Evolutionary conservation across 2,797 vertebrate genomes (phyloP), one percentile per base, ranked within the genome.

Genomic region (Carcharodon carcharias): DNA sequence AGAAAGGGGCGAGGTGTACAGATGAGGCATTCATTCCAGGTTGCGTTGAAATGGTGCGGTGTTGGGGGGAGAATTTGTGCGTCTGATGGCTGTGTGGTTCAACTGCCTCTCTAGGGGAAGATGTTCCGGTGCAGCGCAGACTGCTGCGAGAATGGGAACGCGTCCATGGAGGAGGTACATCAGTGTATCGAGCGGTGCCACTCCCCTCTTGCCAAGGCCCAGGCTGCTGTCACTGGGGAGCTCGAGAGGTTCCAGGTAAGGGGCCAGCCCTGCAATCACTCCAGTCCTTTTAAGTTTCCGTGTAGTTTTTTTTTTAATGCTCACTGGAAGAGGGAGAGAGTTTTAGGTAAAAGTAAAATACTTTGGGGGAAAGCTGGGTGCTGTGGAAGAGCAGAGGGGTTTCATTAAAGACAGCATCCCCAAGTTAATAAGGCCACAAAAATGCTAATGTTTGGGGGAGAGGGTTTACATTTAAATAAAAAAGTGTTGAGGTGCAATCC

Each of bases 141-240:
- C 12, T 99, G 99, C 96, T 99, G 99, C 12, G 98, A 98, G 0
- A 98, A 98, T 1, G 50, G 96, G 0, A 69, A 97, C 0, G 98
- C 98, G 88, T 98, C 98, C 94, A 99, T 99, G 98, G 97, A 98
- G 87, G 98, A 99, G 97, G 99, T 99, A 40, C 99, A 99, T 97
- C 98, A 98, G 45, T 99, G 99, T 96, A 99, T 99, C 21, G 99
- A 99, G n/a, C 98, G 97, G 96, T 99, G 99, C 97, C 98, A 99
- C 82, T 97, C 98, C 0, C 99, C 99, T 8, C 97, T 99, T 96
- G 99, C 98, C 14, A 98, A 98, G 94, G 99, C 99, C 0, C 99
- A 99, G 97, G 98, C 98, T 4, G 96, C 99, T 96, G 99, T 99
- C 97, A 99, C 98, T 21, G 97, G 97, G 0, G 99, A 99, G 97